phyloP scores from a whole-genome alignment of 2,797 vertebrate genomes.

The Apogon talboti region DNA sequence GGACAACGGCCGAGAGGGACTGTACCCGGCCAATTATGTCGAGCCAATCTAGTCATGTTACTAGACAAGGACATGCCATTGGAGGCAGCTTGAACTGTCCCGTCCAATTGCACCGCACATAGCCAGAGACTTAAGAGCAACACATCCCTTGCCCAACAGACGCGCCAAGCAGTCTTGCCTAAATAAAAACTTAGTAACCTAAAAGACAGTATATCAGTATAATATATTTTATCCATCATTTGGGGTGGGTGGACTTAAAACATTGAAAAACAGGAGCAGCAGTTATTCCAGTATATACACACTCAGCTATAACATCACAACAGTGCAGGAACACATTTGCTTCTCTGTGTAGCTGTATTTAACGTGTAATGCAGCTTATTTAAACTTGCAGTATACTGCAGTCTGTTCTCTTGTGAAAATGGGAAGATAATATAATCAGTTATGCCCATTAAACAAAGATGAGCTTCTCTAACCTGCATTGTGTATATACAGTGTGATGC shows the following conservation, averaged over 20 bases:
- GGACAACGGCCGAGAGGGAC: constrained; percentile 92
- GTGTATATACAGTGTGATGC: constrained; percentile 83
- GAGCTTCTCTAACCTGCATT: constrained; percentile 80
- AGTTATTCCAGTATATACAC: constrained; percentile 80
- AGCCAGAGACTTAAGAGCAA: constrained; percentile 87
- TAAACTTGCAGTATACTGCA: constrained; percentile 69
- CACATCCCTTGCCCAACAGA: constrained; percentile 83
- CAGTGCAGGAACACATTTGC: constrained; percentile 82
- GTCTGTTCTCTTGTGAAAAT: constrained; percentile 69
- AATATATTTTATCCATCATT: constrained; percentile 82
- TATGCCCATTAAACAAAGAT: constrained; percentile 71
- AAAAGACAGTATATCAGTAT: constrained; percentile 82
- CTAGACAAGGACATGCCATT: constrained; percentile 80
- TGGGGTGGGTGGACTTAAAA: constrained; percentile 73
- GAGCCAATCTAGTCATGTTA: constrained; percentile 89
- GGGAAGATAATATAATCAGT: constrained; percentile 76
- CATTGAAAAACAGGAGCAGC: constrained; percentile 72
- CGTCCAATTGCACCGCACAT: constrained; percentile 88
- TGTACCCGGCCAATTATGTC: constrained; percentile 98
- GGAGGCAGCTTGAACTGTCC: constrained; percentile 94
- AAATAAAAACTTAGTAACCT: constrained; percentile 86
- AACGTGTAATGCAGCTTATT: constrained; percentile 77
- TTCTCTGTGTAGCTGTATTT: constrained; percentile 80
- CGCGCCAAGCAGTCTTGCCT: constrained; percentile 84
- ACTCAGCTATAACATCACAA: constrained; percentile 69